Evolutionary conservation across 2,797 vertebrate species (phyloP), one percentile per base, ranked within the genome.

Genomic region (Anas acuta): DNA sequence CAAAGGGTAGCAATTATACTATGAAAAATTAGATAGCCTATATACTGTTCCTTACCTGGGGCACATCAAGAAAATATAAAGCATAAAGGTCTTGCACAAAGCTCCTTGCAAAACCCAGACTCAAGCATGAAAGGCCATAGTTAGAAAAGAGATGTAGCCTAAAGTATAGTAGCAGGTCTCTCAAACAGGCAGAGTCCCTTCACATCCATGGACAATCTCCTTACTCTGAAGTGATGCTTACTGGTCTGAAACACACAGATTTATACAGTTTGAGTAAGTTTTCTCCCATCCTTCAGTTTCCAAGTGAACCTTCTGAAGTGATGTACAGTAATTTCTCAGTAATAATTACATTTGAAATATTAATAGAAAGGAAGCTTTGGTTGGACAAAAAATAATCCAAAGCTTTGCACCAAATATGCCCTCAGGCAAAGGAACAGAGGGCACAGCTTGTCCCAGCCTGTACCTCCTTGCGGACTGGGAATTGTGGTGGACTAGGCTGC

Each of bases 391-490:
- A 1, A 2, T 3, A 45, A 19, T 12, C 41, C 4, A 51, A 51
- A 41, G 4, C 16, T 58, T 78, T 6, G 2, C 47, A 60, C 2
- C 33, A 62, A n/a, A n/a, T 8, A 26, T 16, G 0, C 2, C 2
- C 26, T 35, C 25, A 18, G 17, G 7, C 5, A 23, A 6, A 37
- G 33, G 26, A 77, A 28, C 15, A 4, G 45, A 87, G 13, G 37
- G 15, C 30, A 72, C 49, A 54, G 23, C 22, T 58, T 0, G 0
- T 9, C 25, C 6, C 0, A 1, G 7, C 14, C 58, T 2, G 0
- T 47, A 19, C 2, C 12, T 80, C 13, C 7, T 10, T 12, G 4
- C 13, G 26, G 10, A 2, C 18, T 73, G 28, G 35, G 26, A 56
- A 37, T 0, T 2, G 37, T 1, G 2, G 4, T 30, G 71, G 35